Conservation (phyloP, 1,140 invertebrate species). For the Tetramorium simillimum region DNA sequence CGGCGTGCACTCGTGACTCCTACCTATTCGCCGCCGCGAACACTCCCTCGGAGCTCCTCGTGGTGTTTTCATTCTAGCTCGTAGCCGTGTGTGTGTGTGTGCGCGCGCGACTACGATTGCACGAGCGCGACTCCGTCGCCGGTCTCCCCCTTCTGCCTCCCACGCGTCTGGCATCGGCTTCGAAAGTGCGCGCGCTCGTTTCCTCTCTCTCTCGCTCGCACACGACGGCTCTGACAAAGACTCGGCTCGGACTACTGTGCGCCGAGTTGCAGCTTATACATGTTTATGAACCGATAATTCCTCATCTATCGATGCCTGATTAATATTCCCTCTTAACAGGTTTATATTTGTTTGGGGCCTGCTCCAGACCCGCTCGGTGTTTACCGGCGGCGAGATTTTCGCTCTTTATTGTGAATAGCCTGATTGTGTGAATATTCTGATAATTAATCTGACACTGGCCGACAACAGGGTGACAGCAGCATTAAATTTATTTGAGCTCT, state of each 20-base stretch:
- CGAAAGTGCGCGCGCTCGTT: neutral
- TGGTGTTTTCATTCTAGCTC: conserved; percentile 58
- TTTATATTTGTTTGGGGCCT: neutral
- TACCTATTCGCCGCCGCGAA: conserved; percentile 34
- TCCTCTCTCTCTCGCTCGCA: neutral
- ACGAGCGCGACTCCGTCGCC: neutral
- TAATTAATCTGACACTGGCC: neutral
- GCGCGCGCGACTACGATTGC: neutral
- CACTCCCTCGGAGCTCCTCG: conserved; percentile 37
- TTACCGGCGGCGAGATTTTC: neutral
- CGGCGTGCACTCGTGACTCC: conserved; percentile 61
- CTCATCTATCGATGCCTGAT: neutral
- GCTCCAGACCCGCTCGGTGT: neutral
- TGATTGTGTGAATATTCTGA: neutral
- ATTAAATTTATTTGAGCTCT: neutral
- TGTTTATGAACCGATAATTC: neutral
- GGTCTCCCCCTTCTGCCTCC: conserved; percentile 7
- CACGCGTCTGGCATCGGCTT: conserved; percentile 21
- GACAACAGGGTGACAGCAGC: neutral
- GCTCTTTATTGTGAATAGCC: neutral
- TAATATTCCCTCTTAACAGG: neutral
- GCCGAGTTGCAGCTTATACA: neutral
- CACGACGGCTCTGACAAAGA: too few species aligned
- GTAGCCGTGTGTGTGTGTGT: neutral
- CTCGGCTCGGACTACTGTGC: too few species aligned